Evolutionary conservation across 2,113 vertebrate species (phyloP).

Genomic region (Chloropsis cyanopogon): DNA sequence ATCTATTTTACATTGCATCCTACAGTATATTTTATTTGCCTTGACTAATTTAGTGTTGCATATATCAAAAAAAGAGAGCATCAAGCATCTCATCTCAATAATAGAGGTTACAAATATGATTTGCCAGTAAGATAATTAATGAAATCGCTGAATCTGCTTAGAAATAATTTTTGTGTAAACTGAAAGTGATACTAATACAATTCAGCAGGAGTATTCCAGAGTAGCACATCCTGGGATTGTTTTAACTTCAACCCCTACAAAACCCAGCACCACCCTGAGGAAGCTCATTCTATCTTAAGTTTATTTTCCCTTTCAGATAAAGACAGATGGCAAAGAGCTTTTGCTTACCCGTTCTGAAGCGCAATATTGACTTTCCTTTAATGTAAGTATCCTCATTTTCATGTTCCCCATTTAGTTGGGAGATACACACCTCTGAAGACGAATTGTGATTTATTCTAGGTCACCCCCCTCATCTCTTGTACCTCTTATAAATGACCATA

Average conservation of each 20-base stretch:
- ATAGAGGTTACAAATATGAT: neutral
- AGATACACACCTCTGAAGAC: neutral
- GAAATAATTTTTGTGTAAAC: neutral
- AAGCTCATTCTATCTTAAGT: neutral
- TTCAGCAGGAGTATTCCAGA: neutral
- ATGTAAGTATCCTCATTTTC: neutral
- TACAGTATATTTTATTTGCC: neutral
- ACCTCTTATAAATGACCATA: neutral
- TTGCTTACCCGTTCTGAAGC: neutral
- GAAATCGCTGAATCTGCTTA: neutral
- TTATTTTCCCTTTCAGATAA: neutral
- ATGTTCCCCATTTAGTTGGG: neutral
- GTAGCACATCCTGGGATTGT: neutral
- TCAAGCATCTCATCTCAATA: neutral
- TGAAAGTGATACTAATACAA: neutral
- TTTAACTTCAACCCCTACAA: neutral
- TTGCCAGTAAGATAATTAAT: neutral
- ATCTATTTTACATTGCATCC: neutral
- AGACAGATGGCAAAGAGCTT: neutral
- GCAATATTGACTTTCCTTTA: neutral
- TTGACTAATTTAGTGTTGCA: neutral
- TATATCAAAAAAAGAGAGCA: neutral
- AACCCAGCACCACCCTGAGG: accelerated
- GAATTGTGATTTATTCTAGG: neutral
- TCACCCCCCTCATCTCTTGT: neutral